These are phyloP conservation scores for Pristionchus pacificus DNA, from an alignment of 1,140 invertebrate genomes.

Conservation along the genomic window DNA sequence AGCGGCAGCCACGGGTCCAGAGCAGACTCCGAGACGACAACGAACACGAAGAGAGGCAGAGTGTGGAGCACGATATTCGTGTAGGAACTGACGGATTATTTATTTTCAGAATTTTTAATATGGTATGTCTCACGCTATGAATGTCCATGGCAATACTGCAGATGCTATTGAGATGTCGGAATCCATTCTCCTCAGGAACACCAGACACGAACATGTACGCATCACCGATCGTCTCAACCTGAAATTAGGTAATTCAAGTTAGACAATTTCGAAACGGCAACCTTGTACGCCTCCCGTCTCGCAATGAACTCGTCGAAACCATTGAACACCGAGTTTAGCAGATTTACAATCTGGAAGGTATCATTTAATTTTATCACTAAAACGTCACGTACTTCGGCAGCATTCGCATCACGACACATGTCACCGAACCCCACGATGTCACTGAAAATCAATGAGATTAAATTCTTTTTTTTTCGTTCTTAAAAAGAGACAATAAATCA, in stretches of 20 bases:
- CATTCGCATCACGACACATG: conserved; percentile 37
- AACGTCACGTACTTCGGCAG: conserved; percentile 28
- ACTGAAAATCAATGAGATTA: conserved; percentile 66
- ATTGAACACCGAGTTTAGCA: conserved; percentile 58
- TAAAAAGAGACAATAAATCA: not conserved
- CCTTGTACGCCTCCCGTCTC: conserved; percentile 56
- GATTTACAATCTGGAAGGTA: conserved; percentile 51
- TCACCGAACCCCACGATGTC: conserved; percentile 81
- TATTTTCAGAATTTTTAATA: conserved; percentile 18
- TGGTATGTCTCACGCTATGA: conserved; percentile 13
- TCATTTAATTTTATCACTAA: no score
- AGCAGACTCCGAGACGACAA: conserved; percentile 33
- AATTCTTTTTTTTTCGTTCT: not conserved
- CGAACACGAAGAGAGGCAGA: conserved; percentile 2
- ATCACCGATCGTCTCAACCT: conserved; percentile 94
- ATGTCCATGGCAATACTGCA: conserved; percentile 61
- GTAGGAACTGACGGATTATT: not conserved
- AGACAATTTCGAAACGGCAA: not conserved
- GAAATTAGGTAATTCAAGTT: not conserved
- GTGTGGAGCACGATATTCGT: not conserved
- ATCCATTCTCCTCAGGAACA: conserved; percentile 63
- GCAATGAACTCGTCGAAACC: conserved; percentile 55
- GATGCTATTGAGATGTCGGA: conserved; percentile 63
- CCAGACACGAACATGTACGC: conserved; percentile 83
- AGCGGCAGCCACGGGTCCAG: conserved; percentile 34